Percentiles rank a stretch among this genome's conserved stretches.
Evolutionary conservation across 2,113 vertebrate genomes (phyloP).

Genomic region (Lycocorax pyrrhopterus): DNA sequence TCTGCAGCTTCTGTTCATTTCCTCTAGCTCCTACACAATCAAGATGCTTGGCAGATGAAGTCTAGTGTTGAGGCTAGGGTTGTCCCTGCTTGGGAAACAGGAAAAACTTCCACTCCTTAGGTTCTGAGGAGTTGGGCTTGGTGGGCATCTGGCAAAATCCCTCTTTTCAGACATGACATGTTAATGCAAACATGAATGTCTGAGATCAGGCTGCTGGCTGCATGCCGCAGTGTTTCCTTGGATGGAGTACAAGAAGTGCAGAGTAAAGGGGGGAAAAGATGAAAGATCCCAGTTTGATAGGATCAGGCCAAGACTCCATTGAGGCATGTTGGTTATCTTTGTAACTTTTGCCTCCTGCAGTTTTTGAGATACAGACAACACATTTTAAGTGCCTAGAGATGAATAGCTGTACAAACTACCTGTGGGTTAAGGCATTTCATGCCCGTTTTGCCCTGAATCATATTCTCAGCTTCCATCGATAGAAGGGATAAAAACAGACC

Average conservation of each 20-base stretch:
- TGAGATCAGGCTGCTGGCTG: background rate
- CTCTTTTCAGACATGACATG: background rate
- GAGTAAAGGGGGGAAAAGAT: background rate
- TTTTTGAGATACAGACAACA: background rate
- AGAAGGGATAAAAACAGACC: background rate
- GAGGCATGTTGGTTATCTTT: background rate
- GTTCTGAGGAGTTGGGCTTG: background rate
- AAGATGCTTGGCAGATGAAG: background rate
- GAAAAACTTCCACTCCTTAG: background rate
- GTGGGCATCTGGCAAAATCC: background rate
- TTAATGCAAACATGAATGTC: background rate
- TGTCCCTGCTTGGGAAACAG: background rate
- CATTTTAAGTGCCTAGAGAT: background rate
- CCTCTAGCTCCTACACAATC: background rate
- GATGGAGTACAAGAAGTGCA: background rate
- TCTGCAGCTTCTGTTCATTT: background rate
- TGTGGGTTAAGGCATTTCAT: background rate
- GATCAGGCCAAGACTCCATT: background rate
- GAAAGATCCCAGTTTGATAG: background rate
- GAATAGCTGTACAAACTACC: background rate
- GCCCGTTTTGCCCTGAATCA: background rate
- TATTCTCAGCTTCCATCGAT: background rate
- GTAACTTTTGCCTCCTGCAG: background rate
- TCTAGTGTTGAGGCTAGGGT: background rate
- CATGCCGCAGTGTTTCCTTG: background rate